These are phyloP conservation scores for Dipodomys ordii DNA, from an alignment of 2,113 vertebrate genomes.

Conservation along the genomic window DNA sequence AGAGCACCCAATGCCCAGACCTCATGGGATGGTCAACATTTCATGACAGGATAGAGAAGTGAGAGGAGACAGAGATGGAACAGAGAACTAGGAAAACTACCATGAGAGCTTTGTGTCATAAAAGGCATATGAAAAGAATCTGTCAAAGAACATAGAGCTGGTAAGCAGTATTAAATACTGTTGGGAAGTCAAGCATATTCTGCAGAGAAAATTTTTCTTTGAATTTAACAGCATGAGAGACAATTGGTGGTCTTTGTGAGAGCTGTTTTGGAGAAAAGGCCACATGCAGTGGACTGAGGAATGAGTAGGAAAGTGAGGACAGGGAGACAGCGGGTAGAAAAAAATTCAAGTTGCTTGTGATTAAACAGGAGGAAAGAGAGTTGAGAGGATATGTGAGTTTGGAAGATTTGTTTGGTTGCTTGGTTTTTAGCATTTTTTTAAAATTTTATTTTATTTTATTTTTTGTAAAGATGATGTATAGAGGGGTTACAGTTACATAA, in stretches of 20 bases:
- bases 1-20: conserved; percentile 1
- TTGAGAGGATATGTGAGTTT: conserved; percentile 26
- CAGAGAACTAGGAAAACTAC: conserved; percentile 1
- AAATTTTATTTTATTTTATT: too few relatives aligned
- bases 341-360: conserved; percentile 19
- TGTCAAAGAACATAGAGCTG: neutral
- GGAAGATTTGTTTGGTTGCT: conserved; percentile 35
- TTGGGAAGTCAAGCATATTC: neutral
- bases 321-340: neutral
- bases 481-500: too few relatives aligned
- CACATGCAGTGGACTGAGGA: conserved; percentile 34
- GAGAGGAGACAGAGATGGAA: conserved; percentile 39
- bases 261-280: conserved; percentile 30
- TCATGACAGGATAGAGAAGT: neutral
- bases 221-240: conserved; percentile 9
- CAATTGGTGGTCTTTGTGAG: conserved; percentile 32
- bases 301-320: conserved; percentile 31
- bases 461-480: too few relatives aligned
- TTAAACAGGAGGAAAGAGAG: conserved; percentile 48
- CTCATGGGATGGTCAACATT: conserved; percentile 15
- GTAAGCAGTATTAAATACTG: neutral
- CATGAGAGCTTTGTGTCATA: neutral
- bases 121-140: conserved; percentile 16
- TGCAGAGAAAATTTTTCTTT: conserved; percentile 29
- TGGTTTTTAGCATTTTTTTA: conserved; percentile 45